These are phyloP conservation scores for Pteropus alecto DNA, from an alignment of 2,113 vertebrate genomes.

Conservation along the genomic window DNA sequence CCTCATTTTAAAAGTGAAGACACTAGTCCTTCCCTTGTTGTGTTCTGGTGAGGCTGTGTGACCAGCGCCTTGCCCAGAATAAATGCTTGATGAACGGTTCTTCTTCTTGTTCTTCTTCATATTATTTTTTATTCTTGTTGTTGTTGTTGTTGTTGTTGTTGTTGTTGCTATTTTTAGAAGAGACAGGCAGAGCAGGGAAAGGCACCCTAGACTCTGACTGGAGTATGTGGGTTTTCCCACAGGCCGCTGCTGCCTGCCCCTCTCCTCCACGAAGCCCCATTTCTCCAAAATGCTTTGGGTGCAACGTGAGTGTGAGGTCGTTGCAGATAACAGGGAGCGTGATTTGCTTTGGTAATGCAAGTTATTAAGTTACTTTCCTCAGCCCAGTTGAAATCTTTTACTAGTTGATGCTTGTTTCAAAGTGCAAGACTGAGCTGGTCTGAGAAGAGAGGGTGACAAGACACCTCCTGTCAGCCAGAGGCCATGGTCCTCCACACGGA, in stretches of 20 bases:
- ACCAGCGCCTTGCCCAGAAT: neutral
- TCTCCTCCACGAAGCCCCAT: neutral
- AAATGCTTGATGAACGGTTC: neutral
- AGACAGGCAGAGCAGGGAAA: neutral
- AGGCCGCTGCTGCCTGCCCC: neutral
- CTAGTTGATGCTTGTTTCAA: constrained; percentile 55
- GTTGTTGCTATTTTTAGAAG: neutral
- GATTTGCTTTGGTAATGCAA: constrained; percentile 52
- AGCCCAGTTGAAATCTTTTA: constrained; percentile 50
- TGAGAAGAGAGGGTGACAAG: constrained; percentile 40
- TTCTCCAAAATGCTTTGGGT: constrained; percentile 36
- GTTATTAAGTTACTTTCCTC: constrained; percentile 59
- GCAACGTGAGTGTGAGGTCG: constrained; percentile 53
- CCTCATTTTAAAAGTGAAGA: constrained; percentile 33
- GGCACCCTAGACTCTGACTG: neutral
- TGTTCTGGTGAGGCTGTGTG: neutral
- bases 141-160: neutral
- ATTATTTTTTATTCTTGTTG: too few relatives aligned
- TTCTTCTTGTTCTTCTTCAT: neutral
- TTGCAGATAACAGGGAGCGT: constrained; percentile 51
- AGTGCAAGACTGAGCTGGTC: constrained; percentile 41
- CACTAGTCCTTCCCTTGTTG: neutral
- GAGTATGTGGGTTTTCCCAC: neutral
- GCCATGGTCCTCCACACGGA: constrained; percentile 26
- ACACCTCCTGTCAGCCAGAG: constrained; percentile 37